Evolutionary conservation across 2,888 invertebrate species (phyloP).

Genomic region (Lucinisca nassula): DNA sequence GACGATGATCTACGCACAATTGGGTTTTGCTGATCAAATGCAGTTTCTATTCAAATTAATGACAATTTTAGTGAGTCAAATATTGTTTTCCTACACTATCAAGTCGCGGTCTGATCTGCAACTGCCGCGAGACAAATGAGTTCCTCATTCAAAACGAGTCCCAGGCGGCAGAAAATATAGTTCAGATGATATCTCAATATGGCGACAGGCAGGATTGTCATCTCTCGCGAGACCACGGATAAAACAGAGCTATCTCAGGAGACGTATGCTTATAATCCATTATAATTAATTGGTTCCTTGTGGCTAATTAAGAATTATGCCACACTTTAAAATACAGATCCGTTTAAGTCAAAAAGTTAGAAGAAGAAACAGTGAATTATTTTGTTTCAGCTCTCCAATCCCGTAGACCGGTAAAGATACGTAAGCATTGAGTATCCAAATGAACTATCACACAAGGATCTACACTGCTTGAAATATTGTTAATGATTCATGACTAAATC

Average conservation of each 20-base stretch:
- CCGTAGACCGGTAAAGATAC: too few relatives aligned
- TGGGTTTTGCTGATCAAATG: constrained; percentile 36
- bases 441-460: too few relatives aligned
- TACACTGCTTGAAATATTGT: too few relatives aligned
- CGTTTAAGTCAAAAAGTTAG: background rate
- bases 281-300: constrained; percentile 6
- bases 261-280: constrained; percentile 12
- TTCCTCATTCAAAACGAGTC: constrained; percentile 39
- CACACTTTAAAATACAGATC: background rate
- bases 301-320: constrained; percentile 10
- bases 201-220: constrained; percentile 43
- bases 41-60: constrained; percentile 58
- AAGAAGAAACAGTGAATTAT: background rate
- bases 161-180: constrained; percentile 25
- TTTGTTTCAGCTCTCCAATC: background rate
- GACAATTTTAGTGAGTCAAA: constrained; percentile 57
- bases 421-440: too few relatives aligned
- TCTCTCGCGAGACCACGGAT: constrained; percentile 42
- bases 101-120: constrained; percentile 35
- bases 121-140: constrained; percentile 48
- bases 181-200: constrained; percentile 47
- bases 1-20: constrained; percentile 45
- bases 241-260: background rate
- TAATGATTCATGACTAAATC: too few relatives aligned
- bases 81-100: constrained; percentile 53